Evolutionary conservation across 92 coral and sea anemone genomes (phyloP), one percentile per base, ranked within the genome.

Genomic region (Bergia sp.): DNA sequence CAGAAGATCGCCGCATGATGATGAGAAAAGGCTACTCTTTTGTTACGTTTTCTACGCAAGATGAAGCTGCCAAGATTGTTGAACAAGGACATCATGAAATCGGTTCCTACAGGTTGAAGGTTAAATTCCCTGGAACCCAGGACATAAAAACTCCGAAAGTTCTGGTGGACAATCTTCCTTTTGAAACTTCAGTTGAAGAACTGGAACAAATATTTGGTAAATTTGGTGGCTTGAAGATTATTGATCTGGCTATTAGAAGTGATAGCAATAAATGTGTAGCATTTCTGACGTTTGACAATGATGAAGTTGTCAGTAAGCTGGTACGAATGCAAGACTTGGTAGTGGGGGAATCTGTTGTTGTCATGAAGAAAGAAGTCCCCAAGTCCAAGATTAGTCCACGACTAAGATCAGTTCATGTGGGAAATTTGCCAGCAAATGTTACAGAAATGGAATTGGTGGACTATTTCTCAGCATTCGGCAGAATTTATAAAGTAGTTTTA

Each of bases 161-260:
- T 50, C 43, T 89, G 50, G 72, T 89, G 6, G 80, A 89, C 21
- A 89, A 89, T 23, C 61, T 89, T 11, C 88, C 83, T 53, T 89
- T 79, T 72, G 86, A 74, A 40, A 89, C 91, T 45, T 81, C 91
- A 21, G 91, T 89, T 36, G 91, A 82, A 20, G 91, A 89, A 20
- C 61, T 89, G 65, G 73, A 82, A 76, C 37, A 82, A 61, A 39
- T 42, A 4, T 89, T 89, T 44, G 36, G 37, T 21, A 72, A 57
- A 5, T 89, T 82, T 73, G 86, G 76, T 0, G 80, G 87, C 66
- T 77, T 89, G 74, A 89, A 85, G 37, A 65, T 81, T 13, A 89
- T 89, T 74, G 87, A 89, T 45, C 87, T 89, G 8, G 86, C 87
- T 57, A 83, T 89, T 82, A 79, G 86, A 73, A 67, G 43, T 37